Conservation (phyloP, 2,113 vertebrate species). For the Pampusana beccarii region DNA sequence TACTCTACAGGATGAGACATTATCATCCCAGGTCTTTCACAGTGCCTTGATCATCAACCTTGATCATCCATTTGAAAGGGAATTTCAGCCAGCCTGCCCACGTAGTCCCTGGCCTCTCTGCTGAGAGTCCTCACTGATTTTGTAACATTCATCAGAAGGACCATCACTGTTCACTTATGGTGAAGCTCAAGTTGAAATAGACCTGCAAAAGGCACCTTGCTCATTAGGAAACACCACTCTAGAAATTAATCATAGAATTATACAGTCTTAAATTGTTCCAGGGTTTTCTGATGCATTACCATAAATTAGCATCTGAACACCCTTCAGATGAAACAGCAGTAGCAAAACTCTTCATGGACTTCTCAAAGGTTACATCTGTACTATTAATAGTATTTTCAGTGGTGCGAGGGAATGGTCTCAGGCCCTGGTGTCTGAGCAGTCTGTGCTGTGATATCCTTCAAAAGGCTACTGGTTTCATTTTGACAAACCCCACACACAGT, state of each 20-base stretch:
- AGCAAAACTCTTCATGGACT: background rate
- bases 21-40: background rate
- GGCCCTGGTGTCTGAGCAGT: background rate
- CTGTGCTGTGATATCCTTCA: background rate
- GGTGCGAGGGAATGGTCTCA: background rate
- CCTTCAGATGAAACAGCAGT: background rate
- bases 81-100: background rate
- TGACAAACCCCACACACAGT: background rate
- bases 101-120: background rate
- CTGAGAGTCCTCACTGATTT: background rate
- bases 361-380: background rate
- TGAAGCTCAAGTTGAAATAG: background rate
- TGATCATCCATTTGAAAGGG: background rate
- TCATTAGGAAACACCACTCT: background rate
- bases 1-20: background rate
- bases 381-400: background rate
- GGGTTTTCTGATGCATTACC: background rate
- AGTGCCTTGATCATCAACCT: background rate
- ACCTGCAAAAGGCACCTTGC: background rate
- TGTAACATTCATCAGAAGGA: background rate
- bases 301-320: background rate
- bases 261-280: background rate
- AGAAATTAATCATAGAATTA: slow-evolving; percentile 18
- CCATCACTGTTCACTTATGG: background rate
- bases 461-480: background rate